Percentiles rank a stretch among this genome's conserved stretches.
These are phyloP conservation scores for Festucalex cinctus DNA, from an alignment of 2,113 vertebrate species.

Conservation along the genomic window DNA sequence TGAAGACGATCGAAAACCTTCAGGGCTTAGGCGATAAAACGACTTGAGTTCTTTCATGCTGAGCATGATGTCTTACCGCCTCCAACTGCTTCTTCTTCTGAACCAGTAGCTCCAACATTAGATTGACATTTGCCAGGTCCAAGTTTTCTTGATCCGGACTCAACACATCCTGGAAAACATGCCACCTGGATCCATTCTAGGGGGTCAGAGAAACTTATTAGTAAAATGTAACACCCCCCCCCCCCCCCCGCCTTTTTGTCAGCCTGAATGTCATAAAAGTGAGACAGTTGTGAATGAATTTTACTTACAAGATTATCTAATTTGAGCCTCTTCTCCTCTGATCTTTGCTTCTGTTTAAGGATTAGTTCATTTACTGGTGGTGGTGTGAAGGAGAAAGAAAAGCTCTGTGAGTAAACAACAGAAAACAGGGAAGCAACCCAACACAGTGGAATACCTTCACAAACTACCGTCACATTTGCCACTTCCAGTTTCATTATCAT, in stretches of 20 bases:
- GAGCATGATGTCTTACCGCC: conserved; percentile 77
- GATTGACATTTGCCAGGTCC: conserved; percentile 95
- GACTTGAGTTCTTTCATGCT: neutral
- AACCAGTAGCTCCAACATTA: conserved; percentile 93
- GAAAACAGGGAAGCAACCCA: neutral
- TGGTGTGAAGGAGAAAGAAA: neutral
- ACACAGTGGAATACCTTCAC: neutral
- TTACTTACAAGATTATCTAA: conserved; percentile 95
- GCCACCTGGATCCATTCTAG: conserved; percentile 95
- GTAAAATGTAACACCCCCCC: neutral
- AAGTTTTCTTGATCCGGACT: conserved; percentile 94
- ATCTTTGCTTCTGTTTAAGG: conserved; percentile 97
- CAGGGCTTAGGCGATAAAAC: neutral
- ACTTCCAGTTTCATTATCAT: neutral
- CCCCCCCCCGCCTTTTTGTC: neutral
- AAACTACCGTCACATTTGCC: neutral
- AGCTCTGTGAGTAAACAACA: conserved; percentile 1
- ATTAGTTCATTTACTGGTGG: conserved; percentile 94
- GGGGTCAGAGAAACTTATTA: conserved; percentile 5
- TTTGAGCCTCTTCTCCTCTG: conserved; percentile 94
- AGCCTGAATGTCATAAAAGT: neutral
- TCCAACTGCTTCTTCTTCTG: conserved; percentile 98
- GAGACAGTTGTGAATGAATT: neutral
- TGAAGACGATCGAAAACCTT: neutral
- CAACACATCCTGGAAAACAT: conserved; percentile 92